These are phyloP conservation scores for Elanus axillaris DNA, from an alignment of 2,113 vertebrate species.

Conservation along the genomic window DNA sequence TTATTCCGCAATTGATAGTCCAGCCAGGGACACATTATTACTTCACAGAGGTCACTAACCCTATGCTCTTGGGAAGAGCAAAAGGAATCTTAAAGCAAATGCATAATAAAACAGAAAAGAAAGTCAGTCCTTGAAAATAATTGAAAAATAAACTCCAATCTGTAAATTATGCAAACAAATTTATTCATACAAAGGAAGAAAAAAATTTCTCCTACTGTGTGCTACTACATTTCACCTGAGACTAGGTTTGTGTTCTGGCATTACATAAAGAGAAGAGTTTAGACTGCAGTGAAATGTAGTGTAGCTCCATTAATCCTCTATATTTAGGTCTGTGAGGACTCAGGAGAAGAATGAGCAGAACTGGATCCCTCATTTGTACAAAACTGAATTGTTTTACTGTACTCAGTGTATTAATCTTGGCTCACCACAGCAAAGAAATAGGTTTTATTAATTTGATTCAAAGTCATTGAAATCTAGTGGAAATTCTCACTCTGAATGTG, in stretches of 20 bases:
- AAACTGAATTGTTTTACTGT: background rate
- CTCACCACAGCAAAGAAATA: background rate
- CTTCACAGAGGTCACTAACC: background rate
- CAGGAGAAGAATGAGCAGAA: background rate
- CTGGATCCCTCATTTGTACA: background rate
- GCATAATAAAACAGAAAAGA: background rate
- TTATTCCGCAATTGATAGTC: background rate
- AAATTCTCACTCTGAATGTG: background rate
- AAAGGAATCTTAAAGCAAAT: background rate
- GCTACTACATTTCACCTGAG: background rate
- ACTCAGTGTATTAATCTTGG: background rate
- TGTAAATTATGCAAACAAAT: background rate
- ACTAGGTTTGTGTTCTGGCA: background rate
- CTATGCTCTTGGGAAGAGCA: background rate
- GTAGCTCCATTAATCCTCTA: background rate
- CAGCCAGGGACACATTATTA: background rate
- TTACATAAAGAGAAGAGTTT: background rate
- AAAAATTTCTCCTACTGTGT: background rate
- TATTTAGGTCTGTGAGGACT: background rate
- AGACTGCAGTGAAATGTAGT: background rate
- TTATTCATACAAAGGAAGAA: background rate
- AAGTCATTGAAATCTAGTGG: background rate
- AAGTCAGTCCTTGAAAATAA: background rate
- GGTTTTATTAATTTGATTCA: background rate
- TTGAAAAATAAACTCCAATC: background rate